phyloP scores from a whole-genome alignment of 1,140 invertebrate species.

The Drosophila littoralis region DNA sequence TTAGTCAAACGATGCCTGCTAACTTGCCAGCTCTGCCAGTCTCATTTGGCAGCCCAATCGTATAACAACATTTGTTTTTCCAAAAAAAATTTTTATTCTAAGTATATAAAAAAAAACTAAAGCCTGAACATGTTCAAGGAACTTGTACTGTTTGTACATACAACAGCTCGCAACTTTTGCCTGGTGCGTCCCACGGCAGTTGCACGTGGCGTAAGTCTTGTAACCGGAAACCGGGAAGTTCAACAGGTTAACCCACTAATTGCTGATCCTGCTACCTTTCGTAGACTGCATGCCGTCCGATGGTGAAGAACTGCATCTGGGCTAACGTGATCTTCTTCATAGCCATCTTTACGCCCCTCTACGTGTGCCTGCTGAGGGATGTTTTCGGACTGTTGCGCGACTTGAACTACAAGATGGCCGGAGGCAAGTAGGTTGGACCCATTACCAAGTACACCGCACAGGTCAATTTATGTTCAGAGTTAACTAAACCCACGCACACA shows the following conservation, averaged over 20 bases:
- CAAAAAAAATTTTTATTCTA: constrained; percentile 23
- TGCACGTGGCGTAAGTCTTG: constrained; percentile 40
- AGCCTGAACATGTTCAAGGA: constrained; percentile 64
- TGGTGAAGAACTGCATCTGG: constrained; percentile 40
- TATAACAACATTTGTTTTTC: background rate
- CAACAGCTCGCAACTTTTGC: constrained; percentile 48
- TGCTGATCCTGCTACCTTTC: too few relatives aligned
- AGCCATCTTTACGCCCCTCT: constrained; percentile 66
- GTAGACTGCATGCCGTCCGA: constrained; percentile 48
- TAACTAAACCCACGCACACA: constrained; percentile 3
- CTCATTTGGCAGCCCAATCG: constrained; percentile 28
- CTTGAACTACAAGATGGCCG: constrained; percentile 36
- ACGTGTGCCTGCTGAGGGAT: constrained; percentile 66
- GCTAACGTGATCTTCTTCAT: constrained; percentile 68
- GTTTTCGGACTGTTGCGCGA: constrained; percentile 42
- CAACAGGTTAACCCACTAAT: too few relatives aligned
- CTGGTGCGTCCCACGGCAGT: constrained; percentile 31
- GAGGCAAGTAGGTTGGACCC: background rate
- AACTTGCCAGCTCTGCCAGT: background rate
- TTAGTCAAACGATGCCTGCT: too few relatives aligned
- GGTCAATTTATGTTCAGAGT: constrained; percentile 24
- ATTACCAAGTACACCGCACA: background rate
- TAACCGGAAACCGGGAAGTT: too few relatives aligned
- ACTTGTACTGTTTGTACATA: constrained; percentile 54
- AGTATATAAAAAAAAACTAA: background rate